These are phyloP conservation scores for Lypha dubia DNA, from an alignment of 2,888 invertebrate species.

Conservation along the genomic window DNA sequence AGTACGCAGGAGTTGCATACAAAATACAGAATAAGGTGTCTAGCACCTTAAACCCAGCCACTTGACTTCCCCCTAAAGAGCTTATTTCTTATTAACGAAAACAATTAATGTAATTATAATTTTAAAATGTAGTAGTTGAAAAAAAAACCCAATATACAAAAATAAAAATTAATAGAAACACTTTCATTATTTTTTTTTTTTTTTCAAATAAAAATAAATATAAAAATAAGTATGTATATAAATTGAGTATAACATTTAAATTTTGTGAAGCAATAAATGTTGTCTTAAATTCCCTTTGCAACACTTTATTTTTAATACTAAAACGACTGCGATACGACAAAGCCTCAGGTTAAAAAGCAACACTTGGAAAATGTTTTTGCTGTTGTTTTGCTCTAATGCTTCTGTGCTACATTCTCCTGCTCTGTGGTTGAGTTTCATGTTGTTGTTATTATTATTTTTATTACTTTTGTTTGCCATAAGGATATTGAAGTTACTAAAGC, in stretches of 20 bases:
- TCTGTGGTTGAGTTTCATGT: constrained; percentile 68
- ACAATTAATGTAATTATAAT: too few relatives aligned
- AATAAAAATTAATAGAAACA: neutral
- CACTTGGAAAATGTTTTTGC: constrained; percentile 76
- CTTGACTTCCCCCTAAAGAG: too few relatives aligned
- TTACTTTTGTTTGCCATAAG: constrained; percentile 75
- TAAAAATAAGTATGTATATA: constrained; percentile 41
- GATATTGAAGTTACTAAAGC: constrained; percentile 82
- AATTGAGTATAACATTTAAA: constrained; percentile 55
- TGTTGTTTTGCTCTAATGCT: constrained; percentile 74
- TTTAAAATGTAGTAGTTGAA: too few relatives aligned
- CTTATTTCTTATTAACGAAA: too few relatives aligned
- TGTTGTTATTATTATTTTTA: constrained; percentile 77
- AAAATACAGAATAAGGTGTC: too few relatives aligned
- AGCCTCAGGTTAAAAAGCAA: constrained; percentile 78
- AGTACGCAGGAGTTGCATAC: too few relatives aligned
- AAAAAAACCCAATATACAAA: constrained; percentile 21
- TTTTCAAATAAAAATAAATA: neutral
- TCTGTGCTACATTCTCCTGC: constrained; percentile 14
- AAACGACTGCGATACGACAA: constrained; percentile 60
- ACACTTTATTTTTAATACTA: constrained; percentile 67
- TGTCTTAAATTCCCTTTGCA: constrained; percentile 42
- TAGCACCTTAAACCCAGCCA: too few relatives aligned
- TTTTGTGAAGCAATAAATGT: constrained; percentile 49
- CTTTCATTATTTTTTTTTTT: neutral